Evolutionary conservation across 2,888 invertebrate genomes (phyloP), one percentile per base, ranked within the genome.

Genomic region (Quadriops clusia): DNA sequence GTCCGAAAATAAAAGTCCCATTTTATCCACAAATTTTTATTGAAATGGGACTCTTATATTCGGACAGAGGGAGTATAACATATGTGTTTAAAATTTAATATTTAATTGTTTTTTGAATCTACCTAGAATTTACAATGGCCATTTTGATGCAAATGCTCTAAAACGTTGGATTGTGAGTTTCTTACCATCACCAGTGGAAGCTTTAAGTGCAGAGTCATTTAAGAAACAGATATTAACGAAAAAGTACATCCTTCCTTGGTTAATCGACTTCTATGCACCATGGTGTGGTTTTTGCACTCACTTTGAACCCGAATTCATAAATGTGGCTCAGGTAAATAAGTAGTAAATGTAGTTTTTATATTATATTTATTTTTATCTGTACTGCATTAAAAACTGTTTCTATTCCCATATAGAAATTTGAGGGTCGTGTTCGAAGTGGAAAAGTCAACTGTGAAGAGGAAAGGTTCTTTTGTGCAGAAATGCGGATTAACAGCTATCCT

Each of bases 221-320:
- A 49, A 58, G 31, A 50, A 55, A n/a, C 47, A 63, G 30, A 64
- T 77, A 8, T 47, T 74, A 9, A 50, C 56, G 2, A 63, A 67
- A 31, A 50, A 33, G 4, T 51, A 42, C 31, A 32, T 44, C 5
- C 26, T 49, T 25, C 60, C 68, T 1, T 74, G 72, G 69, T 47
- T 79, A 18, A 64, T 80, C 2, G 75, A 77, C 56, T 81, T 74
- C 54, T 77, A 67, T 51, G 73, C 74, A 9, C 75, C 77, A 1
- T 78, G 78, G 76, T 72, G 72, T 49, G 65, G 65, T 10, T 69
- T 67, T 44, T 80, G 79, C 46, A 65, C 70, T 38, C 62, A 64
- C 37, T 74, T 81, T 53, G 74, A 75, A 36, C 77, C 80, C 2
- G 72, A 75, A 39, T 80, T 75, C 58, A 68, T 73, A 41, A 61